phyloP scores from a whole-genome alignment of 2,113 vertebrate species.

The Sander vitreus region DNA sequence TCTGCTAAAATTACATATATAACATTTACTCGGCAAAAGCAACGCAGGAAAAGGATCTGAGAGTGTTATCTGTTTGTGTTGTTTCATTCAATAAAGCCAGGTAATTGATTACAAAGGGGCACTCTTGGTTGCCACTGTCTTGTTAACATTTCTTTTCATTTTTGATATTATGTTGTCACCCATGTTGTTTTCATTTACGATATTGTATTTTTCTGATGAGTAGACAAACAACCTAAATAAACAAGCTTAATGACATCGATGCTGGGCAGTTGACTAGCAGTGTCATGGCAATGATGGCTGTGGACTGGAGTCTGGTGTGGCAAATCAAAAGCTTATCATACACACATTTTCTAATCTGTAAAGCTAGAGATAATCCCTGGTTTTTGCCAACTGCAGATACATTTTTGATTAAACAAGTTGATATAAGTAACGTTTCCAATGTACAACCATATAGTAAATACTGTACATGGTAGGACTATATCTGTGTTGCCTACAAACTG shows the following conservation, averaged over 20 bases:
- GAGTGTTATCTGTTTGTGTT: neutral
- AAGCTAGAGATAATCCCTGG: constrained; percentile 20
- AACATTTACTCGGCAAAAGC: neutral
- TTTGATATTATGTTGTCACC: neutral
- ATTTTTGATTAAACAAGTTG: constrained; percentile 33
- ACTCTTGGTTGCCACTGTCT: neutral
- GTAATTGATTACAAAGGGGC: neutral
- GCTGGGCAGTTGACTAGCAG: constrained; percentile 1
- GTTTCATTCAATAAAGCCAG: neutral
- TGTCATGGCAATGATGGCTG: constrained; percentile 31
- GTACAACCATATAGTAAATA: constrained; percentile 1
- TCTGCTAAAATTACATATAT: constrained; percentile 9
- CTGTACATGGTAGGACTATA: neutral
- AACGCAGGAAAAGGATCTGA: neutral
- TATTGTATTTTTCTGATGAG: neutral
- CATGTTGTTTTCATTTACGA: neutral
- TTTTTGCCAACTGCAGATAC: constrained; percentile 36
- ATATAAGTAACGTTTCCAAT: neutral
- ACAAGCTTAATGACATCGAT: constrained; percentile 2
- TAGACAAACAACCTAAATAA: constrained; percentile 39
- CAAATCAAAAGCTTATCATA: constrained; percentile 43
- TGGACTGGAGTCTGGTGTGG: constrained; percentile 6
- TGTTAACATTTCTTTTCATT: neutral
- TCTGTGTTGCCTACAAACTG: constrained; percentile 8
- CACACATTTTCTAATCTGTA: constrained; percentile 39